Percentiles rank a stretch among this genome's conserved stretches.
phyloP scores from a whole-genome alignment of 2,797 vertebrate species.

The Kryptolebias ocellatus region DNA sequence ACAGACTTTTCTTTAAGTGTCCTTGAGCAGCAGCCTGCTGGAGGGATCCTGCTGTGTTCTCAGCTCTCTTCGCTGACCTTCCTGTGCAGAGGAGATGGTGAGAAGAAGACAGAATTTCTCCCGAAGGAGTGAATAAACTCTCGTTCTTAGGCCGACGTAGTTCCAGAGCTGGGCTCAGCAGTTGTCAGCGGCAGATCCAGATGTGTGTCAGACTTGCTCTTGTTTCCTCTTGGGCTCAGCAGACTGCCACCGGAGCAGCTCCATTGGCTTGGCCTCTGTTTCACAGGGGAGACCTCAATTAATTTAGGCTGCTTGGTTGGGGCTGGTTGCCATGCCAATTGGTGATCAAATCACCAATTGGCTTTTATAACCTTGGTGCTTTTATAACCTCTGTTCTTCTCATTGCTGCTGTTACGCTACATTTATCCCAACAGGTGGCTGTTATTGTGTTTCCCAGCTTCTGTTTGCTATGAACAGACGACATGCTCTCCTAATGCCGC shows the following conservation, averaged over 20 bases:
- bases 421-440: slow-evolving; percentile 59
- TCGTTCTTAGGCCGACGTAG: slow-evolving; percentile 14
- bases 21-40: slow-evolving; percentile 33
- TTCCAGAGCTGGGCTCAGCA: background rate
- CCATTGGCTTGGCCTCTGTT: slow-evolving; percentile 53
- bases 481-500: slow-evolving; percentile 41
- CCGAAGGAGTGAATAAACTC: slow-evolving; percentile 29
- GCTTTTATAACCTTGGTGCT: slow-evolving; percentile 7
- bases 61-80: slow-evolving; percentile 35
- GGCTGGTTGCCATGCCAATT: slow-evolving; percentile 63
- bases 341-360: slow-evolving; percentile 63
- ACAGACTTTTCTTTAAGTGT: slow-evolving; percentile 21
- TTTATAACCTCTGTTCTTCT: slow-evolving; percentile 67
- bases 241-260: slow-evolving; percentile 33
- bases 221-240: slow-evolving; percentile 48
- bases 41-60: slow-evolving; percentile 26
- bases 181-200: slow-evolving; percentile 25
- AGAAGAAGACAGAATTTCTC: slow-evolving; percentile 23
- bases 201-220: slow-evolving; percentile 29
- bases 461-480: slow-evolving; percentile 54
- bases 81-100: slow-evolving; percentile 11
- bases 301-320: slow-evolving; percentile 60
- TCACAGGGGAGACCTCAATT: slow-evolving; percentile 65
- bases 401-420: slow-evolving; percentile 49
- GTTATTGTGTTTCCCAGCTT: slow-evolving; percentile 57